These are phyloP conservation scores for Dicranocentrus wangi DNA, from an alignment of 2,888 invertebrate species.

Conservation along the genomic window DNA sequence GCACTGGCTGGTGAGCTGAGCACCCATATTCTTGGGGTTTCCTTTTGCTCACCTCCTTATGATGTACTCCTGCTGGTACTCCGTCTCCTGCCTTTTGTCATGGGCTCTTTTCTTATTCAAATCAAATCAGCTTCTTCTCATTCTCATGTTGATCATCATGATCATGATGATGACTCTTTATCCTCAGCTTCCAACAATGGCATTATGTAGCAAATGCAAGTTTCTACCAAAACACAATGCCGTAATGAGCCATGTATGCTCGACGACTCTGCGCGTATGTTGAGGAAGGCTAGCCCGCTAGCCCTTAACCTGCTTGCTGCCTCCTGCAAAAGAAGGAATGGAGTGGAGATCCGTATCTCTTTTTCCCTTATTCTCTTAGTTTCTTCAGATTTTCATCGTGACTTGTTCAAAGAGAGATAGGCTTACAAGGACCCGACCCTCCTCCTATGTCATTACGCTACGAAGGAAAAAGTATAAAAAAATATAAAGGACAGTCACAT, in stretches of 20 bases:
- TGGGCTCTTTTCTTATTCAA: constrained; percentile 62
- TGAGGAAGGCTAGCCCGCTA: constrained; percentile 24
- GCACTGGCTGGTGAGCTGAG: no score
- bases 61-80: constrained; percentile 63
- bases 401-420: background rate
- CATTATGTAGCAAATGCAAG: constrained; percentile 32
- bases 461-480: no score
- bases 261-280: no score
- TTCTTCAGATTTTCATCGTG: constrained; percentile 7
- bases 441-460: no score
- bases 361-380: constrained; percentile 9
- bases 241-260: constrained; percentile 43
- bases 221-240: constrained; percentile 42
- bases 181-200: constrained; percentile 53
- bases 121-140: constrained; percentile 64
- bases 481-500: no score
- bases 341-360: constrained; percentile 39
- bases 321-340: constrained; percentile 48
- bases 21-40: constrained; percentile 64
- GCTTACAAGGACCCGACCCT: constrained; percentile 10
- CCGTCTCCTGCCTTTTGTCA: constrained; percentile 56
- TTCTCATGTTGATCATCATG: constrained; percentile 41
- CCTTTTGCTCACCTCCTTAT: constrained; percentile 61
- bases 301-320: constrained; percentile 26
- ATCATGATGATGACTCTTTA: constrained; percentile 60